Conservation (phyloP, 1,140 invertebrate genomes). For the Drosophila leontia region DNA sequence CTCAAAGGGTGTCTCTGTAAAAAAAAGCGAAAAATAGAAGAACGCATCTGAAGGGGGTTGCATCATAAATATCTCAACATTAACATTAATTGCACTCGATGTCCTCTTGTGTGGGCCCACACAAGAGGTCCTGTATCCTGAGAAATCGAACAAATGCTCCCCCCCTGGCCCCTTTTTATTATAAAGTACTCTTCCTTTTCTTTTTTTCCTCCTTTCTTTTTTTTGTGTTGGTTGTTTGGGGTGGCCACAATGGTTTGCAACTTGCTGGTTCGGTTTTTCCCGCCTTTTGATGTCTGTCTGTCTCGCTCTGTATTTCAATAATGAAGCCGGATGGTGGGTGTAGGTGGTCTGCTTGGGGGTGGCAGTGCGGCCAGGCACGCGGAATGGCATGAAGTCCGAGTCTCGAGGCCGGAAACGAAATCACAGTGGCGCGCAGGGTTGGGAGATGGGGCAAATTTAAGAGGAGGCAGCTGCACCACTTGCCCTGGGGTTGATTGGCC, state of each 20-base stretch:
- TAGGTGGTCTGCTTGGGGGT: constrained; percentile 18
- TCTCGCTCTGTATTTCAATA: constrained; percentile 66
- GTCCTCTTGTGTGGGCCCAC: constrained; percentile 84
- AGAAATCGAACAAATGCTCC: constrained; percentile 78
- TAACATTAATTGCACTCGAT: constrained; percentile 85
- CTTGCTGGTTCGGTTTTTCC: constrained; percentile 58
- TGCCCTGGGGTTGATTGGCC: constrained; percentile 41
- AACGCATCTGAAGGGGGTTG: constrained; percentile 55
- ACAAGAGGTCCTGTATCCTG: constrained; percentile 72
- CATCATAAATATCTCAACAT: constrained; percentile 84
- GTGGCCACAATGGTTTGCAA: constrained; percentile 77
- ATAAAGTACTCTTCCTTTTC: constrained; percentile 11
- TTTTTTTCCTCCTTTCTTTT: background rate
- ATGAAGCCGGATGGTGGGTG: constrained; percentile 63
- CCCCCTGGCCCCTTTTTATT: constrained; percentile 20
- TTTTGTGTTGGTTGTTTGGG: constrained; percentile 47
- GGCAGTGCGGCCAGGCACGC: constrained; percentile 46
- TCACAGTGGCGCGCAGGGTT: constrained; percentile 13
- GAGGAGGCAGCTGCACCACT: constrained; percentile 44
- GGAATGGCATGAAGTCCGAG: constrained; percentile 61
- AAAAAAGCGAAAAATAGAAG: constrained; percentile 42
- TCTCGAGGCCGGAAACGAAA: constrained; percentile 27
- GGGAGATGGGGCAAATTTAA: constrained; percentile 29
- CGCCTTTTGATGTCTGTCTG: constrained; percentile 50
- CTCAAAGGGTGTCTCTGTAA: constrained; percentile 37